Evolutionary conservation across 2,113 vertebrate species (phyloP).

Genomic region (Corydoras maculifer): DNA sequence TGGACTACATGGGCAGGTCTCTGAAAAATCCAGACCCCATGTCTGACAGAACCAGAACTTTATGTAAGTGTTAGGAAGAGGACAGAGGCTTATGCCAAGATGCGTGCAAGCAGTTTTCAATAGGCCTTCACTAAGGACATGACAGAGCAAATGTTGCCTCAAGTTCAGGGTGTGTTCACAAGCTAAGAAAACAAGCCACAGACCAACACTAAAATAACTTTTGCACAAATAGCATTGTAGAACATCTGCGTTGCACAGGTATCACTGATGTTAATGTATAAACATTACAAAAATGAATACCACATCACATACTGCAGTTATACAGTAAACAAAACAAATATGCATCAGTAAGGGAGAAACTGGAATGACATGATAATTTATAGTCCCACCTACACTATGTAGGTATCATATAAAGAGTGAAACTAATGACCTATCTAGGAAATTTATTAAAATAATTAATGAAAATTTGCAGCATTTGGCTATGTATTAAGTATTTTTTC

Average conservation of each 20-base stretch:
- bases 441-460: not conserved
- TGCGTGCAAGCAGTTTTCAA: slow-evolving; percentile 46
- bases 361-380: too few species aligned
- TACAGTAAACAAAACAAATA: too few species aligned
- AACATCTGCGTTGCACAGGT: not conserved
- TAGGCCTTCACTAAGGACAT: slow-evolving; percentile 55
- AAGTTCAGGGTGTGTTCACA: slow-evolving; percentile 44
- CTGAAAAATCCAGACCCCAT: not conserved
- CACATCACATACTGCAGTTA: not conserved
- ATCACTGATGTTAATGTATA: not conserved
- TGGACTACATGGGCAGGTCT: too few species aligned
- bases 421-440: too few species aligned
- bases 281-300: not conserved
- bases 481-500: slow-evolving; percentile 59
- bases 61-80: not conserved
- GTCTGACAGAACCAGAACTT: not conserved
- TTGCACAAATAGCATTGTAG: slow-evolving; percentile 6
- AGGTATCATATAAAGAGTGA: too few species aligned
- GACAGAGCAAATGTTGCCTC: slow-evolving; percentile 37
- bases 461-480: slow-evolving; percentile 48
- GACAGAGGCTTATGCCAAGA: too few species aligned
- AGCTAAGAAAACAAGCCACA: slow-evolving; percentile 44
- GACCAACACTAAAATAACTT: slow-evolving; percentile 31
- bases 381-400: too few species aligned
- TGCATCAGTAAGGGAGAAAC: too few species aligned